phyloP scores from a whole-genome alignment of 1,140 invertebrate genomes.

The Aphaenogaster ashmeadi region DNA sequence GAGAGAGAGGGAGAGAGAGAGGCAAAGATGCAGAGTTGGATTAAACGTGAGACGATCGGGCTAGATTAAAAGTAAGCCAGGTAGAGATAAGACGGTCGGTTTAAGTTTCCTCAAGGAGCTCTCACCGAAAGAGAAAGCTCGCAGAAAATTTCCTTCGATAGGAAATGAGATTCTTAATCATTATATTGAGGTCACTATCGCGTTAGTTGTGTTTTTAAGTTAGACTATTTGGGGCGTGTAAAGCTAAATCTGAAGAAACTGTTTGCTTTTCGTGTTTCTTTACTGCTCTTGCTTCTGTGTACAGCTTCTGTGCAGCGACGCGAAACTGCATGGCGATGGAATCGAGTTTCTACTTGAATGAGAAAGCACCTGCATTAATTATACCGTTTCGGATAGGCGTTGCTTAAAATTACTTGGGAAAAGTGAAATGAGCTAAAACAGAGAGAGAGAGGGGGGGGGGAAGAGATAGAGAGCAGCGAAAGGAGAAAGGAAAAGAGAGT shows the following conservation, averaged over 20 bases:
- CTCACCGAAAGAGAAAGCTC: constrained; percentile 11
- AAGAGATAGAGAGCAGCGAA: background rate
- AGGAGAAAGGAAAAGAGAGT: background rate
- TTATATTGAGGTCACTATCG: constrained; percentile 14
- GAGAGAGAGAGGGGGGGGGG: background rate
- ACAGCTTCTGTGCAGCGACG: background rate
- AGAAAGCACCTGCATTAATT: constrained; percentile 39
- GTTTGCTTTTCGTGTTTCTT: background rate
- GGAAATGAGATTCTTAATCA: constrained; percentile 17
- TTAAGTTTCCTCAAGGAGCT: background rate
- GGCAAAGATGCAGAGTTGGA: background rate
- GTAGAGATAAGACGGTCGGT: constrained; percentile 23
- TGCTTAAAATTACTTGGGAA: constrained; percentile 21
- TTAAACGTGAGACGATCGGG: constrained; percentile 35
- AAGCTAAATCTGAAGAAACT: background rate
- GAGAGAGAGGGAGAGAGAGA: background rate
- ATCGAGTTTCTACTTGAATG: constrained; percentile 6
- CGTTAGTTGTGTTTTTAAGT: background rate
- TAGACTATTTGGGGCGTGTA: background rate
- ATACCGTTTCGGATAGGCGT: constrained; percentile 13
- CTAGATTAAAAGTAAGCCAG: constrained; percentile 31
- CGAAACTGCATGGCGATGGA: background rate
- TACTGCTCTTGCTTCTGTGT: background rate
- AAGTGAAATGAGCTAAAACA: constrained; percentile 23
- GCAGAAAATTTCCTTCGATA: constrained; percentile 24